A percentile compares a stretch with the other conserved stretches of the same genome.
These are phyloP conservation scores for Neodiprion pinetum DNA, from an alignment of 1,140 invertebrate genomes.

Conservation along the genomic window DNA sequence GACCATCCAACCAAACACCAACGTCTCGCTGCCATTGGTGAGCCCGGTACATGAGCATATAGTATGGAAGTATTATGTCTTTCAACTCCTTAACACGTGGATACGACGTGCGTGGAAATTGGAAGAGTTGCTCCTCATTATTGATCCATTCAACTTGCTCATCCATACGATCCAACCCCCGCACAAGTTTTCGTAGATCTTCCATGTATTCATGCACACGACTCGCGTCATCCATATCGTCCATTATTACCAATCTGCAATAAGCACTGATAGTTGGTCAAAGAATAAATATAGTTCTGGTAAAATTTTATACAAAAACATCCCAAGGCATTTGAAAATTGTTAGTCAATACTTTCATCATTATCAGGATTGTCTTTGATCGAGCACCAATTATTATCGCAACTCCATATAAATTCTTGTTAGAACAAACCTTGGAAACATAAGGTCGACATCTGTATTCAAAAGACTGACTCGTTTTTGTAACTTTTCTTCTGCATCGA, in stretches of 20 bases:
- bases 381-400: constrained; percentile 53
- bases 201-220: constrained; percentile 72
- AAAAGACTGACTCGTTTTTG: constrained; percentile 72
- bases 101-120: constrained; percentile 77
- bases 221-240: constrained; percentile 74
- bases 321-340: no score
- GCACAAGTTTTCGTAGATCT: constrained; percentile 76
- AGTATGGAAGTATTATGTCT: constrained; percentile 73
- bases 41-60: constrained; percentile 68
- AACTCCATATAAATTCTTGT: constrained; percentile 51
- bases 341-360: no score
- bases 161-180: constrained; percentile 75
- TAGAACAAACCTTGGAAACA: constrained; percentile 67
- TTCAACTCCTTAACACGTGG: constrained; percentile 77
- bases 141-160: constrained; percentile 85
- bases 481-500: constrained; percentile 80
- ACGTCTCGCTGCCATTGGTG: constrained; percentile 81
- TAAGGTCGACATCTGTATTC: constrained; percentile 72
- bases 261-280: constrained; percentile 12
- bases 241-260: constrained; percentile 64
- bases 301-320: background rate
- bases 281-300: background rate
- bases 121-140: constrained; percentile 86
- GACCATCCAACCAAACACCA: constrained; percentile 90
- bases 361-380: constrained; percentile 43